Base-by-base conservation (phyloP, 2,797 vertebrate species). In the Coluber constrictor region DNA sequence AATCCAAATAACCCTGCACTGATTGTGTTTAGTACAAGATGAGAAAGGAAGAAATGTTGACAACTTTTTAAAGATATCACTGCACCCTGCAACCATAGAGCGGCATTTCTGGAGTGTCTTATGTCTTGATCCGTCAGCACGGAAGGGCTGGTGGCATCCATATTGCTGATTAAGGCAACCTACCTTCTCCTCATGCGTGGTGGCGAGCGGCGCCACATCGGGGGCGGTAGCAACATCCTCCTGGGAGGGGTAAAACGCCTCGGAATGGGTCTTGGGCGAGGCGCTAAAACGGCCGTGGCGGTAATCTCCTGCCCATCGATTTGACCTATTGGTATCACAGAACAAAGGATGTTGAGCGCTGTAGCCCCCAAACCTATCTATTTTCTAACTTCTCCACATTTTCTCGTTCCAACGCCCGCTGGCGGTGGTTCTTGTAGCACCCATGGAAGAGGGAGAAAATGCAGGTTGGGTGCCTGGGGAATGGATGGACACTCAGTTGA, bases 261-360 rank as follows among this genome's bases (percentile, higher is more conserved):
- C n/a, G 98, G 98, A 0, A 98, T 98, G 0, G 98, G 98, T 20
- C 98, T 97, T 5, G 98, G 98, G 0, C 98, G 97, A 0, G 98
- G 99, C 2, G 98, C 96, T 95, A 99, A 96, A 89, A 99, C 98
- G 0, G 98, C 99, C 0, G 98, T 98, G 94, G 98, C 99, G 0
- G 98, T 99, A 96, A 99, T 99, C 97, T 99, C 99, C 97, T 99
- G 98, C 8, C 99, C 99, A 1, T 99, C 98, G 0, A 99, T 99
- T 97, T 99, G 99, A 96, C 99, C 99, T 99, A 96, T 94, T 83
- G 7, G 90, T 93, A 92, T 9, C 23, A 83, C 70, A 86, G 92
- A 63, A 94, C 29, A 61, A 57, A 91, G 74, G 27, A 61, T 18
- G 2, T 0, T 47, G 37, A 60, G n/a, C 90, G 91, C 79, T 87